A percentile compares a stretch with the other conserved stretches of the same genome.
These are phyloP conservation scores for Tethea ocularis DNA, from an alignment of 2,888 invertebrate genomes.

Conservation along the genomic window DNA sequence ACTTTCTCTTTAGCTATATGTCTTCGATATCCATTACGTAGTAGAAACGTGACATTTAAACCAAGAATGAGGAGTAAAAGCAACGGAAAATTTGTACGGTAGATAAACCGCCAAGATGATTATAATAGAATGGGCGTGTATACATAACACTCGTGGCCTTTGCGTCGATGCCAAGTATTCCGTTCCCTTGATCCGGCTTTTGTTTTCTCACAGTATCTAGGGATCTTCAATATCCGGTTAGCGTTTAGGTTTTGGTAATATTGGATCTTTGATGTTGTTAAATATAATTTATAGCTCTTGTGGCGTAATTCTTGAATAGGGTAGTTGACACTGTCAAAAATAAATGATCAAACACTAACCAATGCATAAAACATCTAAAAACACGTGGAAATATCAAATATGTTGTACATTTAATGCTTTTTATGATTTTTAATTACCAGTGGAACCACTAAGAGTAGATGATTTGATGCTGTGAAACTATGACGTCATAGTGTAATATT, in stretches of 20 bases:
- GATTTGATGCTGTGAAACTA: too few relatives aligned
- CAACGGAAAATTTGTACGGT: conserved; percentile 4
- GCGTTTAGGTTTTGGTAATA: conserved; percentile 17
- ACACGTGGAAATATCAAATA: too few relatives aligned
- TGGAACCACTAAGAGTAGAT: too few relatives aligned
- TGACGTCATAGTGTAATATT: too few relatives aligned
- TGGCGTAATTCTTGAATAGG: too few relatives aligned
- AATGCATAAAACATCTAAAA: too few relatives aligned
- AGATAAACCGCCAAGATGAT: conserved; percentile 17
- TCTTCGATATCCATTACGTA: not conserved
- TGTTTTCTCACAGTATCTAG: conserved; percentile 48
- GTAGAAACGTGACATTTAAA: not conserved
- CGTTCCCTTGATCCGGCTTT: conserved; percentile 55
- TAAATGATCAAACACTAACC: too few relatives aligned
- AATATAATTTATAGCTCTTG: too few relatives aligned
- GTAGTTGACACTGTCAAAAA: too few relatives aligned
- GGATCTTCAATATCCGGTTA: conserved; percentile 39
- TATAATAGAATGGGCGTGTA: conserved; percentile 40
- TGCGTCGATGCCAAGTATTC: conserved; percentile 58
- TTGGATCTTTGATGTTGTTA: too few relatives aligned
- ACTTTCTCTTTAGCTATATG: not conserved
- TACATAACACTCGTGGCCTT: conserved; percentile 46
- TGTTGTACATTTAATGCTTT: too few relatives aligned
- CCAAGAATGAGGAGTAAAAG: not conserved
- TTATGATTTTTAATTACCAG: too few relatives aligned